Base-by-base conservation (phyloP, 2,113 vertebrate species). In the Psophia crepitans region DNA sequence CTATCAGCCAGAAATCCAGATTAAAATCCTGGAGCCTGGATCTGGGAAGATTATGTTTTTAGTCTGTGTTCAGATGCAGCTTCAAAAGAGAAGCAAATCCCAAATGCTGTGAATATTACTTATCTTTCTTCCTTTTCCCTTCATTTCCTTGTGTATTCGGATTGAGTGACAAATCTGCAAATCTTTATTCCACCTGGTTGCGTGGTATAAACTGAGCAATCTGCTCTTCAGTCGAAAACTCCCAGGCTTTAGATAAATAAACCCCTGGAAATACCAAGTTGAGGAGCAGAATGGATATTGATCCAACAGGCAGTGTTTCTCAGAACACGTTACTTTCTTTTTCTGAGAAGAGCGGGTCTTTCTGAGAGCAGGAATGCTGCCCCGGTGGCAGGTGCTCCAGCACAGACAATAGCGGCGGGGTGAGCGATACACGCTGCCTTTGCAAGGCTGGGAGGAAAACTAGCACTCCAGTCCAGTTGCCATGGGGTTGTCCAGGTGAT, bases 11-110 rank as follows among this genome's bases (percentile, higher is more conserved):
- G 78, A 85, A 96, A 87, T 92, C 95, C 95, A 94, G 93, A 94
- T 95, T 97, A 96, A 95, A 94, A 94, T 96, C 75, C 96, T 46
- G 46, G 64, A 96, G 53, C 61, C 63, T 91, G 91, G 89, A 87
- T 96, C 81, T 74, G 77, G 92, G 70, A 83, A 94, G 89, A 96
- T 97, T 94, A 91, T 46, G 77, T 37, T 84, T 97, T 92, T 18
- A 91, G 74, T 48, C 58, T 46, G 39, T 60, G 74, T 87, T 95
- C 77, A 91, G 86, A 84, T 71, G 76, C 60, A 81, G 83, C 90
- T 90, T 95, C 93, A 91, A 95, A 96, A 95, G 85, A 81, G 86
- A 96, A 69, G 49, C 57, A 96, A 93, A 96, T 91, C 87, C 87
- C 81, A 74, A 95, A 76, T 33, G 63, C 44, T 19, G 70, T 46